Base-by-base conservation (phyloP, 1,140 invertebrate genomes). In the Thaumatotibia leucotreta region DNA sequence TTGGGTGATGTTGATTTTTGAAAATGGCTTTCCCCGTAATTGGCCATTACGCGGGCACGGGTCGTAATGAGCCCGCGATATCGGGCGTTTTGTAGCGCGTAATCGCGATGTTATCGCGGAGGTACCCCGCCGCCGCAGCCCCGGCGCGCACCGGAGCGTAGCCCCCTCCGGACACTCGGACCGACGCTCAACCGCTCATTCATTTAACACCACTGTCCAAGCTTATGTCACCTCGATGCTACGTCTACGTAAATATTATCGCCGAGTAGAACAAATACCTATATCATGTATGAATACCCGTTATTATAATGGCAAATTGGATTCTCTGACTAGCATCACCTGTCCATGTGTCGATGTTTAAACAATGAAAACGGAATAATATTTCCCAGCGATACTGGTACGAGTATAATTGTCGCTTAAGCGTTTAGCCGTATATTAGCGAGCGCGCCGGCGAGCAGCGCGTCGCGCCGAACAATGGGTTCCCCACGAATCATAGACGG, bases 21-120 rank as follows among this genome's bases (percentile, higher is more conserved):
- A 58, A 58, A 58, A 58, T 31, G 24, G 66, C 68, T 63, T 63
- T 64, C 69, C 69, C 76, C 66, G 73, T 82, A 80, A 81, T 80
- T 75, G 80, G 82, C 73, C 76, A 85, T 85, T 80, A 82, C 77
- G 77, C 79, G 64, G 79, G 73, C 72, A 75, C 76, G 69, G 73
- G 75, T 68, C 67, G 77, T 85, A 86, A 87, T 87, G 82, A 83
- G 78, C 68, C 62, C 76, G 74, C 80, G 82, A 76, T 87, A 87
- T 86, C 81, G 75, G 69, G 66, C 84, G 85, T 88, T 88, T 89
- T 89, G 86, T 89, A 85, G 75, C 81, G 78, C 69, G 78, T 88
- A 85, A 89, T 89, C 81, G 82, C 72, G 85, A 89, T 88, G 74
- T 83, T 88, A 88, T 86, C 84, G 62, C 66, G 29, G 62, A 65